Evolutionary conservation across 2,113 vertebrate genomes (phyloP).

Genomic region (Hiodon alosoides): DNA sequence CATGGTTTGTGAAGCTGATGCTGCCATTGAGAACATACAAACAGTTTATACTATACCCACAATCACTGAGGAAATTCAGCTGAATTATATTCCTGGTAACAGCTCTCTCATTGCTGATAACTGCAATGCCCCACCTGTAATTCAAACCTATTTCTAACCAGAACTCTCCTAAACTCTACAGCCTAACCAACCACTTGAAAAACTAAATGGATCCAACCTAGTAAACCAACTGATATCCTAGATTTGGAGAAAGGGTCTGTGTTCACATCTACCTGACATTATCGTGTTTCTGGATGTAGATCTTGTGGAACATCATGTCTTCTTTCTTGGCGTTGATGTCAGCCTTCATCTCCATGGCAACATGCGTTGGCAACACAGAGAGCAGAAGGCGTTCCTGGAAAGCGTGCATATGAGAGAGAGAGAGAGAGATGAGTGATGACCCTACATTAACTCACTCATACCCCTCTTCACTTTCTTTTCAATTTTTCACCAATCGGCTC

Average conservation of each 20-base stretch:
- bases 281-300: constrained; percentile 97
- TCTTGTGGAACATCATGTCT: constrained; percentile 99
- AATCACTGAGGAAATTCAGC: too few relatives aligned
- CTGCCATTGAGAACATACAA: too few relatives aligned
- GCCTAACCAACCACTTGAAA: not conserved
- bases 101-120: too few relatives aligned
- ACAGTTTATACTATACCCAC: too few relatives aligned
- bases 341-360: constrained; percentile 98
- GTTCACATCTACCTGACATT: constrained; percentile 79
- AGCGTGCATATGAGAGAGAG: constrained; percentile 24
- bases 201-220: not conserved
- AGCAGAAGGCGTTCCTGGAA: constrained; percentile 88
- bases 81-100: too few relatives aligned
- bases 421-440: constrained; percentile 17
- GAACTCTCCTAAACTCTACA: not conserved
- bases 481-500: not conserved
- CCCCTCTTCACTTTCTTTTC: constrained; percentile 12
- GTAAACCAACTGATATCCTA: too few relatives aligned
- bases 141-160: too few relatives aligned
- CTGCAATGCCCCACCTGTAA: too few relatives aligned
- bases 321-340: constrained; percentile 97
- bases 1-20: too few relatives aligned
- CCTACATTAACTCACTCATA: not conserved
- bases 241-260: not conserved
- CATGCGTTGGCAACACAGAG: constrained; percentile 88